Percentiles rank a stretch among this genome's conserved stretches.
Conservation (phyloP, 2,888 invertebrate species). For the Standfussiana lucernea region DNA sequence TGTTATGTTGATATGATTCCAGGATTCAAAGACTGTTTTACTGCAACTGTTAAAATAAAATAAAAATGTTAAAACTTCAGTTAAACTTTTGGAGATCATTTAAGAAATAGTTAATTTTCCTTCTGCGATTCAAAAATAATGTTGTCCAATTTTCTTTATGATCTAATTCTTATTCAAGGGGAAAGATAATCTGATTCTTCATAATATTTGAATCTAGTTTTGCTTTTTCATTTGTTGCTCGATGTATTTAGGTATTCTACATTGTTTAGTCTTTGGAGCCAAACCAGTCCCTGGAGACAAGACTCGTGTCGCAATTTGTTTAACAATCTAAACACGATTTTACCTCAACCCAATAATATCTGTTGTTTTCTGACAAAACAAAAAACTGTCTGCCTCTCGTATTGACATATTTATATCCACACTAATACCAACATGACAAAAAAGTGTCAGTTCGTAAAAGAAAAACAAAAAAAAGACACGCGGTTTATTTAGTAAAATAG, state of each 20-base stretch:
- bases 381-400: slow-evolving; percentile 14
- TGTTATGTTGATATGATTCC: not conserved
- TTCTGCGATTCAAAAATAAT: too few relatives aligned
- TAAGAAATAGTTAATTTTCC: too few relatives aligned
- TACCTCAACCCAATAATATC: not conserved
- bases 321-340: not conserved
- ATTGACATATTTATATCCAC: slow-evolving; percentile 44
- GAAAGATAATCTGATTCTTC: not conserved
- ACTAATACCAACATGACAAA: slow-evolving; percentile 22
- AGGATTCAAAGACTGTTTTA: not conserved
- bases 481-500: slow-evolving; percentile 23
- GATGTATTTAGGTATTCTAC: too few relatives aligned
- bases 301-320: not conserved
- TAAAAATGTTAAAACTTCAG: too few relatives aligned
- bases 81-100: too few relatives aligned
- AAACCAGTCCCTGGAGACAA: not conserved
- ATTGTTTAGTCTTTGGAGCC: not conserved
- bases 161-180: not conserved
- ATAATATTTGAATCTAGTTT: not conserved
- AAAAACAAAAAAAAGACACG: slow-evolving; percentile 21
- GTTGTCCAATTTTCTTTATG: not conserved
- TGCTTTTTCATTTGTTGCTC: not conserved
- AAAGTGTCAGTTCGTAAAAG: slow-evolving; percentile 6
- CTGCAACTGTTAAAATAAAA: not conserved
- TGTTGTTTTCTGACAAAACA: slow-evolving; percentile 14